Base-by-base conservation (phyloP, 2,797 vertebrate species). In the Alfaro cultratus region DNA sequence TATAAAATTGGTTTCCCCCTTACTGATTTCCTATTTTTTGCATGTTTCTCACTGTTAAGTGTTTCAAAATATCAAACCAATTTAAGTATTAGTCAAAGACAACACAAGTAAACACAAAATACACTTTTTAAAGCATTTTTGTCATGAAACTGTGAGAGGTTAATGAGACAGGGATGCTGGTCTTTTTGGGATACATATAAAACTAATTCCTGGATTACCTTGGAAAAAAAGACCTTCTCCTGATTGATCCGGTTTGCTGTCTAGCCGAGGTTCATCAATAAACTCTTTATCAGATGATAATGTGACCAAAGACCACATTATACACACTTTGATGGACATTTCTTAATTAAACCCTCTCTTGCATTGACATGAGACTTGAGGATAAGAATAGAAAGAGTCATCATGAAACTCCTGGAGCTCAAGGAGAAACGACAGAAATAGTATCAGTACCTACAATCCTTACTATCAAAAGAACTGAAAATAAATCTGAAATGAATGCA, bases 271-370 rank as follows among this genome's bases (percentile, higher is more conserved):
- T 6, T 51, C 31, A 71, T 74, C 73, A 53, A 55, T 53, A 41
- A 53, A 55, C 49, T 74, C 34, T 53, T 81, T n/a, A 87, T 75
- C 83, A 88, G 91, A 87, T 90, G 81, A 46, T 75, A 78, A 91
- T 88, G 85, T 82, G 82, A 78, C 80, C 90, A 64, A 75, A 78
- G 75, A 41, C 64, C 87, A 83, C 55, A 77, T 84, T 57, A 72
- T 68, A 79, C 80, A 75, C 72, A 55, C 70, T 86, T 83, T 87
- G 84, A 93, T 80, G 5, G 93, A 80, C 84, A 39, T 12, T 1
- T 46, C 62, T 85, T 90, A 88, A 93, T 93, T 90, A 91, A 75
- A 76, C 64, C 34, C 79, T 78, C 62, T 81, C 73, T 62, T 78
- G 79, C 77, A 43, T 74, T 84, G 3, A 41, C 62, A 72, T 49